Percentiles rank a stretch among this genome's conserved stretches.
Conservation (phyloP, 2,113 vertebrate genomes). For the Gymnorhina tibicen region DNA sequence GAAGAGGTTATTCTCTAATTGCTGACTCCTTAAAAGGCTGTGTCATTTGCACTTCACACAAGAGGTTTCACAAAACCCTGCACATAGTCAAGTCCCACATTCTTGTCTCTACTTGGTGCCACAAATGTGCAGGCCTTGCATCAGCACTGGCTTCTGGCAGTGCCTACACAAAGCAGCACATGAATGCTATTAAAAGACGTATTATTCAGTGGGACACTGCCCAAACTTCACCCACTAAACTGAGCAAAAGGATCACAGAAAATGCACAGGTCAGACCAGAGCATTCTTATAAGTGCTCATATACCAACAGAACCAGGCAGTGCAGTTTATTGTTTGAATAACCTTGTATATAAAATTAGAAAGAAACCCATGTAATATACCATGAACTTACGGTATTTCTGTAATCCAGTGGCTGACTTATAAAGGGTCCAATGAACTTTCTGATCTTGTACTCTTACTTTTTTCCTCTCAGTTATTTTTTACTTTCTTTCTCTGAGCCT, state of each 20-base stretch:
- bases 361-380: background rate
- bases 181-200: constrained; percentile 19
- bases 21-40: background rate
- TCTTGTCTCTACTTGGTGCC: background rate
- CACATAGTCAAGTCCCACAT: background rate
- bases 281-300: background rate
- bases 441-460: background rate
- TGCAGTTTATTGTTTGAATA: background rate
- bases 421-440: background rate
- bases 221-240: background rate
- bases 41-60: background rate
- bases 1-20: background rate
- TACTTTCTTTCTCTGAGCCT: background rate
- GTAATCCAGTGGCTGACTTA: background rate
- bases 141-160: background rate
- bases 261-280: background rate
- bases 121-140: background rate
- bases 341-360: background rate
- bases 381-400: background rate
- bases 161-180: background rate
- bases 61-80: background rate
- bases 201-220: constrained; percentile 28
- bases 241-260: background rate
- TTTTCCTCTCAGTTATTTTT: background rate
- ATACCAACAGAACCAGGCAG: background rate